Percentiles rank a stretch among this genome's conserved stretches.
Conservation (phyloP, 2,888 invertebrate species). For the Caenorhabditis sp. region DNA sequence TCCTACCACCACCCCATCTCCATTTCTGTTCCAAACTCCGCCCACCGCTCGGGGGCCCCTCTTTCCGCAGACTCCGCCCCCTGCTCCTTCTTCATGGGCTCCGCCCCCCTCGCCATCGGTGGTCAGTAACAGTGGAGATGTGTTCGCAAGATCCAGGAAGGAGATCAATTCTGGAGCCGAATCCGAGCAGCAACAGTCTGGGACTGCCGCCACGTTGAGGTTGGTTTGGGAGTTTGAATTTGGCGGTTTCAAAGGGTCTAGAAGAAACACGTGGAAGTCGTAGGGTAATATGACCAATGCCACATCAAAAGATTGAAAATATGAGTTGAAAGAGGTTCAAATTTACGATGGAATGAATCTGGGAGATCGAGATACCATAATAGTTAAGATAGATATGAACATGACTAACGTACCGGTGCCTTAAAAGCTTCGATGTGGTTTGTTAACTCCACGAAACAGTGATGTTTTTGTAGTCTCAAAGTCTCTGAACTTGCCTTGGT, state of each 20-base stretch:
- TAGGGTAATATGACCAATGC: neutral
- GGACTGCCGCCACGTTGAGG: conserved; percentile 41
- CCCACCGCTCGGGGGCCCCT: neutral
- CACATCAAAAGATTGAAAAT: too few species aligned
- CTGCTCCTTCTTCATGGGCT: neutral
- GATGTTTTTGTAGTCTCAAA: too few species aligned
- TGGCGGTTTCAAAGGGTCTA: neutral
- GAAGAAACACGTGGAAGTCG: neutral
- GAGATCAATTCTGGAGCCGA: conserved; percentile 20
- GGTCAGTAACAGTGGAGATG: conserved; percentile 49
- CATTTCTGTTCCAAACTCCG: neutral
- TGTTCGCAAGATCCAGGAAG: conserved; percentile 44
- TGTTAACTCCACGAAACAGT: too few species aligned
- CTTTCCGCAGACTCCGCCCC: conserved; percentile 5
- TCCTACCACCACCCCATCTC: neutral
- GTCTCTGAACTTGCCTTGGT: too few species aligned
- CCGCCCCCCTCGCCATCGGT: conserved; percentile 25
- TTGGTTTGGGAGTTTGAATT: neutral
- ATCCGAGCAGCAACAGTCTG: conserved; percentile 18
- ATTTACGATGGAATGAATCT: too few species aligned
- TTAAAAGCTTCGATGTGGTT: too few species aligned
- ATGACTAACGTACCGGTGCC: too few species aligned
- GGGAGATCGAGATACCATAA: too few species aligned
- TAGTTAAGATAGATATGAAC: too few species aligned
- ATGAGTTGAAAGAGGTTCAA: too few species aligned